Evolutionary conservation across 2,797 vertebrate genomes (phyloP).

Genomic region (Sardinella longiceps): DNA sequence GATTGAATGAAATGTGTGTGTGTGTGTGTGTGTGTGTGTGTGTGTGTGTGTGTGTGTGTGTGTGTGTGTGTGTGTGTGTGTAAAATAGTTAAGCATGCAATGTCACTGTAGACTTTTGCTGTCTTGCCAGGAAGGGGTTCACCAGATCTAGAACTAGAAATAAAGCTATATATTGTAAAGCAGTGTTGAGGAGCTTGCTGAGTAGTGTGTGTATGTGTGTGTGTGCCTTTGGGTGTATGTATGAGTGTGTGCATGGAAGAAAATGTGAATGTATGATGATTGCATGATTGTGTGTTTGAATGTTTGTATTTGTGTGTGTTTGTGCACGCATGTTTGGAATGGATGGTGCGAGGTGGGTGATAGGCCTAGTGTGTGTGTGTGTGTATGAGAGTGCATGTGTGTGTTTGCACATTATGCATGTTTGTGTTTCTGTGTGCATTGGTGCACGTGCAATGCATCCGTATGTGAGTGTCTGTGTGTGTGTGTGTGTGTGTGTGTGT

Average conservation of each 20-base stretch:
- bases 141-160: not conserved
- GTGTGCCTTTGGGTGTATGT: not conserved
- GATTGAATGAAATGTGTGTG: conserved; percentile 34
- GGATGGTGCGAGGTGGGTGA: too few species aligned
- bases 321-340: not conserved
- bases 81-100: not conserved
- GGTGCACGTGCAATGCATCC: too few species aligned
- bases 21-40: not conserved
- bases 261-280: too few species aligned
- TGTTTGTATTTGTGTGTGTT: not conserved
- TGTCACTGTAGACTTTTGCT: not conserved
- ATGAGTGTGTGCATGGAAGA: not conserved
- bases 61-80: not conserved
- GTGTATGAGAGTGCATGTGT: not conserved
- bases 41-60: not conserved
- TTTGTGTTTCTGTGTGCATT: not conserved
- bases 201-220: not conserved
- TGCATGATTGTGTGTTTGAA: not conserved
- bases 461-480: not conserved
- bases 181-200: not conserved
- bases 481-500: not conserved
- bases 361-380: not conserved
- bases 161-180: not conserved
- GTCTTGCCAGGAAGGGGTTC: not conserved
- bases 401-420: not conserved